A percentile compares a stretch with the other conserved stretches of the same genome.
Evolutionary conservation across 2,113 vertebrate species (phyloP).

Genomic region (Sturnus vulgaris): DNA sequence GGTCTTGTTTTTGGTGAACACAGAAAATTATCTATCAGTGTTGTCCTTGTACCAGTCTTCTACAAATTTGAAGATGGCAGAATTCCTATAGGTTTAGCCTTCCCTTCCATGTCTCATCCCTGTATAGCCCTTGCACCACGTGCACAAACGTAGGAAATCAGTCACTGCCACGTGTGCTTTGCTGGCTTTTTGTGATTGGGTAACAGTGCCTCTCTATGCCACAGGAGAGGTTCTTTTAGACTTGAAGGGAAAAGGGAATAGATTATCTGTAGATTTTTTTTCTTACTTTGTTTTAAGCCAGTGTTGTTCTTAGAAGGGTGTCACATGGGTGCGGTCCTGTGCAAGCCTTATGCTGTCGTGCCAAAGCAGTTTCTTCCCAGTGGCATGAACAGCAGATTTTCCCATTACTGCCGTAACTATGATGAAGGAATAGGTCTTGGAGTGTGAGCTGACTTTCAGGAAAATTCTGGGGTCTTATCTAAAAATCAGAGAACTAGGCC

Average conservation of each 20-base stretch:
- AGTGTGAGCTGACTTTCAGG: not conserved
- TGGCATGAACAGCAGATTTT: slow-evolving; percentile 17
- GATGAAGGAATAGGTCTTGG: not conserved
- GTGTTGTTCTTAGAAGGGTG: not conserved
- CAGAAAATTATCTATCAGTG: not conserved
- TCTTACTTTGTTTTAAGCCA: not conserved
- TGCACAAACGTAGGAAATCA: not conserved
- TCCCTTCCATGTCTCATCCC: not conserved
- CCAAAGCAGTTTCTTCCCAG: slow-evolving; percentile 25
- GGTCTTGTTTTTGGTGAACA: not conserved
- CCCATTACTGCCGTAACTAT: not conserved
- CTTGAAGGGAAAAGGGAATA: not conserved
- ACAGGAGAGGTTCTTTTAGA: not conserved
- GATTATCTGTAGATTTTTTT: not conserved
- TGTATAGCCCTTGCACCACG: not conserved
- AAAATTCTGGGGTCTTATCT: not conserved
- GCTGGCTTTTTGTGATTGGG: not conserved
- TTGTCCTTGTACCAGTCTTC: not conserved
- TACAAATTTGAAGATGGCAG: not conserved
- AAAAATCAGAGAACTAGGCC: not conserved
- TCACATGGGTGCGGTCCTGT: not conserved
- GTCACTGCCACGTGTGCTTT: not conserved
- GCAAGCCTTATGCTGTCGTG: slow-evolving; percentile 23
- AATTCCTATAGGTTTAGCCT: not conserved
- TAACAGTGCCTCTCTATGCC: not conserved